phyloP scores from a whole-genome alignment of 2,113 vertebrate species.

The Syngnathus floridae region DNA sequence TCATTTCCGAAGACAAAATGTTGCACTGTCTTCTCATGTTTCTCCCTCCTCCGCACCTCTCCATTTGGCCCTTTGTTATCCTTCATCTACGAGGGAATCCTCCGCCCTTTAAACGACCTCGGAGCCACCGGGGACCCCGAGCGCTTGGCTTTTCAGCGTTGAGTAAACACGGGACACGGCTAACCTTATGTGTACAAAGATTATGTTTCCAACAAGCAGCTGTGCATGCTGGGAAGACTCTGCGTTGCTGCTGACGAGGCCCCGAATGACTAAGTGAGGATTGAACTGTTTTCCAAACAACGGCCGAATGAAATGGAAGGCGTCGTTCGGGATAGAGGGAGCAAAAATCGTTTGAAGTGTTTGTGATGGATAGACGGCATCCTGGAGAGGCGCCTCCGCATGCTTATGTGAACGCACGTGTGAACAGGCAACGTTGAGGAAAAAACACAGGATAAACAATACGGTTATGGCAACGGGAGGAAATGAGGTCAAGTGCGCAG shows the following conservation, averaged over 20 bases:
- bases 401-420: constrained; percentile 57
- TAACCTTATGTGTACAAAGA: constrained; percentile 66
- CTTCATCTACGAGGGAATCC: constrained; percentile 46
- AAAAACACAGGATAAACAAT: constrained; percentile 69
- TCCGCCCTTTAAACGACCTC: constrained; percentile 30
- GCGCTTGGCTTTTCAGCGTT: constrained; percentile 60
- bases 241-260: constrained; percentile 54
- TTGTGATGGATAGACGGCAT: constrained; percentile 40
- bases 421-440: constrained; percentile 61
- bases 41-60: not conserved
- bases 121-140: constrained; percentile 36
- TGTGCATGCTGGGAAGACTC: constrained; percentile 52
- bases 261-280: constrained; percentile 70
- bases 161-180: constrained; percentile 68
- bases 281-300: constrained; percentile 60
- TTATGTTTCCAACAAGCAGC: constrained; percentile 68
- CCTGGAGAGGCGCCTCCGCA: constrained; percentile 29
- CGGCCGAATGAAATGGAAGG: constrained; percentile 62
- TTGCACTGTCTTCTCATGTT: not conserved
- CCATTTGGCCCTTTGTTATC: constrained; percentile 14
- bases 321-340: constrained; percentile 37
- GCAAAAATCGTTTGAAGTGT: constrained; percentile 46
- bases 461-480: constrained; percentile 58
- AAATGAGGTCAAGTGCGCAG: constrained; percentile 70
- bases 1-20: not conserved